phyloP scores from a whole-genome alignment of 2,113 vertebrate genomes.

The Mungos mungo region DNA sequence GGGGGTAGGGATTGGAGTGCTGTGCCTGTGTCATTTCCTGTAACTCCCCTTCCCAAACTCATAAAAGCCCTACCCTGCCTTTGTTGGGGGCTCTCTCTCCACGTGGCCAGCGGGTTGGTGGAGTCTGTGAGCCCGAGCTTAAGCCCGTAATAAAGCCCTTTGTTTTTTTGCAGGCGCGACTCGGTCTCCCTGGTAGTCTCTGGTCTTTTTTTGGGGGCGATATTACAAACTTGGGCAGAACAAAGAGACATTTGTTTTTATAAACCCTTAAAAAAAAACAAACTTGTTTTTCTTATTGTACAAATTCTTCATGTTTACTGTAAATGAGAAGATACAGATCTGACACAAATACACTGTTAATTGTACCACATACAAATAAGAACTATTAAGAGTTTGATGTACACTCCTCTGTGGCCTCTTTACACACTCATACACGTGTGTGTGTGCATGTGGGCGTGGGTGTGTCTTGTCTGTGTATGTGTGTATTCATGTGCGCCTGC shows the following conservation, averaged over 20 bases:
- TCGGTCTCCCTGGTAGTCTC: too few species aligned
- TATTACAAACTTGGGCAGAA: too few species aligned
- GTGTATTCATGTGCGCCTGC: not conserved
- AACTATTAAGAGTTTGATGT: not conserved
- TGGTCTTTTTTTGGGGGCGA: too few species aligned
- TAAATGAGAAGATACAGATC: slow-evolving; percentile 1
- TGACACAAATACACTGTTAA: not conserved
- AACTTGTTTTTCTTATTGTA: not conserved
- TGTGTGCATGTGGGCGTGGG: not conserved
- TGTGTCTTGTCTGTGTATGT: not conserved
- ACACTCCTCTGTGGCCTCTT: not conserved
- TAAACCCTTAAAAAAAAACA: not conserved
- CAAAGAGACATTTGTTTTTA: not conserved
- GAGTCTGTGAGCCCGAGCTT: too few species aligned
- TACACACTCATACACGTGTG: not conserved
- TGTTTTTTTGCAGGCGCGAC: too few species aligned
- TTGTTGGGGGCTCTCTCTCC: too few species aligned
- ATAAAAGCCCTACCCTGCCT: too few species aligned
- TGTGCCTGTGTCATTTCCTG: too few species aligned
- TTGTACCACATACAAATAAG: not conserved
- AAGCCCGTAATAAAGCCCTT: too few species aligned
- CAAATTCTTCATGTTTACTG: not conserved
- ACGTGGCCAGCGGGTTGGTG: too few species aligned
- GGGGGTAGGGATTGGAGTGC: too few species aligned
- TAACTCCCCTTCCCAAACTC: too few species aligned